Evolutionary conservation across 1,140 invertebrate genomes (phyloP), one percentile per base, ranked within the genome.

Genomic region (Bombus affinis): DNA sequence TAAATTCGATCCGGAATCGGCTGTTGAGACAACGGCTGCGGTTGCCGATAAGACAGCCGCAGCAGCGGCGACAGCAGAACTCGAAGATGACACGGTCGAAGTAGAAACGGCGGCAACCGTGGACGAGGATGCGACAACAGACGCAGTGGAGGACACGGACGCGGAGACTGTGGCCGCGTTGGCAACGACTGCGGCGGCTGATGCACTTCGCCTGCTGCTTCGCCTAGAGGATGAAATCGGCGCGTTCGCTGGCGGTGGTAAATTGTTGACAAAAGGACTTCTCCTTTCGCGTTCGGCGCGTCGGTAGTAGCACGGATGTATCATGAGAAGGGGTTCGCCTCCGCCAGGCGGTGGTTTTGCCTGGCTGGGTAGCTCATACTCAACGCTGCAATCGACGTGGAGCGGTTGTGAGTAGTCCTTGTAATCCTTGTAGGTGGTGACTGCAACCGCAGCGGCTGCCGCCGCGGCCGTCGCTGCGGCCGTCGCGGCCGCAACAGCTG

Each of bases 261-360:
- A 95, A 93, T 97, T 97, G 94, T 97, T 97, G 39, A 97, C 96
- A 93, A 98, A 98, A 32, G 97, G 97, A 92, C 97, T 97, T 76
- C 97, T 96, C 85, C 97, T 95, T 92, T 97, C 97, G 86, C 96
- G 97, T 92, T 97, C 97, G 93, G 97, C 97, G 94, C 97, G 97
- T 83, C 97, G 95, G 95, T 98, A 98, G 94, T 97, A 97, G 91
- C 97, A 98, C n/a, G 97, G 97, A 95, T 98, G 97, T 93, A 98
- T 98, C 97, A 98, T 98, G 76, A 98, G 96, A 89, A 98, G 95
- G 39, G 97, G 97, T 92, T 97, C 97, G 81, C 96, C 96, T 86
- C 97, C 97, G 47, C 97, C 97, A 88, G 97, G 96, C 85, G 97
- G 97, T 83, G 97, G 97, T 93, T 97, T 97, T 53, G 97, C 97